Evolutionary conservation across 1,140 invertebrate genomes (phyloP).

Genomic region (Muscidifurax raptorellus): DNA sequence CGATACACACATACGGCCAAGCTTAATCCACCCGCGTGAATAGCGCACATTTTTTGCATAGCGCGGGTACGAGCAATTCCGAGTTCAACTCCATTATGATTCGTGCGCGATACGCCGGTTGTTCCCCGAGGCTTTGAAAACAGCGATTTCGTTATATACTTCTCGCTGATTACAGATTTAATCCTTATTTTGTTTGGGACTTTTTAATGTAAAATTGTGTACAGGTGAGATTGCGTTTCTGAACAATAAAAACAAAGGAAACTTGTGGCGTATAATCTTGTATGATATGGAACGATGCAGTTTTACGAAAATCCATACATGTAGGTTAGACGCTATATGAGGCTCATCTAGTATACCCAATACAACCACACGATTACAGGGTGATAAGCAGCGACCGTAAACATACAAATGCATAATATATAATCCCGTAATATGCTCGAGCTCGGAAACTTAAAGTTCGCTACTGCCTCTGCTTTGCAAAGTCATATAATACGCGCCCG

Average conservation of each 20-base stretch:
- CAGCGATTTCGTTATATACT: background rate
- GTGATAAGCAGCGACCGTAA: background rate
- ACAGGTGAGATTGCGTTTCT: too few relatives aligned
- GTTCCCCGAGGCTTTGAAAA: background rate
- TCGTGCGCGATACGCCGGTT: too few relatives aligned
- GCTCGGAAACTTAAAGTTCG: background rate
- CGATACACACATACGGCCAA: background rate
- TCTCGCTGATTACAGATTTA: background rate
- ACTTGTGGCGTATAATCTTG: too few relatives aligned
- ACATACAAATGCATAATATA: slow-evolving; percentile 28
- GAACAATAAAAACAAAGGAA: too few relatives aligned
- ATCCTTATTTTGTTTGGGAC: background rate
- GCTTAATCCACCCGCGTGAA: background rate
- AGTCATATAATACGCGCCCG: slow-evolving; percentile 22
- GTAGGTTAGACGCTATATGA: background rate
- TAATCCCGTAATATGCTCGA: background rate
- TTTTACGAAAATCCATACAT: background rate
- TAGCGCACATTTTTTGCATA: too few relatives aligned
- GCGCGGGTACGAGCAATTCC: too few relatives aligned
- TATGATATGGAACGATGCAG: background rate
- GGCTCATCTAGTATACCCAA: background rate
- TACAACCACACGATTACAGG: background rate
- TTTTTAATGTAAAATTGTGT: background rate
- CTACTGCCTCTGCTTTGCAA: background rate
- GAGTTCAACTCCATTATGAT: background rate